Base-by-base conservation (phyloP, 2,888 invertebrate species). In the Cabera pusaria region DNA sequence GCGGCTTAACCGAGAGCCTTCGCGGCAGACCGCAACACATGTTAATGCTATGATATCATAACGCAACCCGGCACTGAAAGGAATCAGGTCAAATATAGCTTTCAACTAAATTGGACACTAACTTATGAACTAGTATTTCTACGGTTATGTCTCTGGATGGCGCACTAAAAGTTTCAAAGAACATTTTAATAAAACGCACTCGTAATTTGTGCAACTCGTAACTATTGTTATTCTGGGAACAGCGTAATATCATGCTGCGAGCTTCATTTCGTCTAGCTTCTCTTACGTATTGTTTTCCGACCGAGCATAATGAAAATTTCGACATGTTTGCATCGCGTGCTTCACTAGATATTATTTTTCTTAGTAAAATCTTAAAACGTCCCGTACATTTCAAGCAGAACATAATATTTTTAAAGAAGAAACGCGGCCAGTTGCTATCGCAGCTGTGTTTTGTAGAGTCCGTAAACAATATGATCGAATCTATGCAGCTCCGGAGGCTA, bases 221-320 rank as follows among this genome's bases (percentile, higher is more conserved):
- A 52, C 58, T 52, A 59, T 66, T 66, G 63, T 64, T 56, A 35
- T 33, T 22, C 12, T 35, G 43, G 52, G 49, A 67, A 65, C 63
- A 61, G 59, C 72, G 62, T 62, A 66, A 66, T 66, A 67, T 69
- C 25, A 25, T 22, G 12, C 35, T 21, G 43, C 61, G 69, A 52
- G 63, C 58, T 68, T 69, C 70, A 72, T 73, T 71, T 67, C 64
- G 64, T 39, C 36, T 37, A n/a, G n/a, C n/a, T n/a, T n/a, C n/a
- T n/a, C n/a, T n/a, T n/a, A 41, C 39, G 34, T 41, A 49, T 81
- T 83, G 83, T 81, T 72, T 69, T 63, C 58, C 56, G 14, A 22
- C 46, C 34, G 50, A 50, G 58, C 66, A 63, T 69, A 71, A 78
- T 77, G 77, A 78, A 76, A 72, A 72, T 66, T 74, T 74, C 60